These are phyloP conservation scores for Toxotes chatareus DNA, from an alignment of 2,113 vertebrate genomes.

Conservation along the genomic window DNA sequence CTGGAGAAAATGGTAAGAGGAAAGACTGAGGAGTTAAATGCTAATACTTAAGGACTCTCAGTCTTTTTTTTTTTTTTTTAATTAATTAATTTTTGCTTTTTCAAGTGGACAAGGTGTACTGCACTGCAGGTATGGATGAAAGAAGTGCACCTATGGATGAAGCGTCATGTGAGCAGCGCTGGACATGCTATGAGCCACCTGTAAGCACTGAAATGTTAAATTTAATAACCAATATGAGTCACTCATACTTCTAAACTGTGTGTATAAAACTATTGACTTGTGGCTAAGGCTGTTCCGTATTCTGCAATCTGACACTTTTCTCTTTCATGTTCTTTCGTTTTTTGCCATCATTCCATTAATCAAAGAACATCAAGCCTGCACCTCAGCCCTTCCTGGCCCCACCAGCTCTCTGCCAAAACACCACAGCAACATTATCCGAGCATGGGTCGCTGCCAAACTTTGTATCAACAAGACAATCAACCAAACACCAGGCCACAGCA, in stretches of 20 bases:
- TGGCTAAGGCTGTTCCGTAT: neutral
- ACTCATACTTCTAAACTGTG: too few relatives aligned
- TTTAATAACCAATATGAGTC: neutral
- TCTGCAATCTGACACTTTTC: neutral
- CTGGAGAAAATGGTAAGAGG: conserved; percentile 57
- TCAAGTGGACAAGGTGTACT: conserved; percentile 28
- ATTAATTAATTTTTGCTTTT: neutral
- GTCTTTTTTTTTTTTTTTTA: too few relatives aligned
- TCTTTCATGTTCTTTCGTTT: neutral
- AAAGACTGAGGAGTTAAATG: neutral
- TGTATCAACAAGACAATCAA: conserved; percentile 53
- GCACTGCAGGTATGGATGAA: conserved; percentile 13
- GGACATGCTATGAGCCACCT: conserved; percentile 38
- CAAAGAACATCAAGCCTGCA: conserved; percentile 42
- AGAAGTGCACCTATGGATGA: neutral
- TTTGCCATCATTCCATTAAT: conserved; percentile 19
- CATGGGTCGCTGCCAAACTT: conserved; percentile 53
- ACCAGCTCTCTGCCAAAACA: conserved; percentile 28
- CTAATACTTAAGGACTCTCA: neutral
- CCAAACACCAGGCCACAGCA: conserved; percentile 53
- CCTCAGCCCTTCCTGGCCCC: conserved; percentile 42
- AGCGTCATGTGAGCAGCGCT: conserved; percentile 21
- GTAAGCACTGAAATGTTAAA: conserved; percentile 43
- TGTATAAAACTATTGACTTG: neutral
- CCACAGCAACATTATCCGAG: conserved; percentile 46